Evolutionary conservation across 2,797 vertebrate species (phyloP).

Genomic region (Sebastes alutus): DNA sequence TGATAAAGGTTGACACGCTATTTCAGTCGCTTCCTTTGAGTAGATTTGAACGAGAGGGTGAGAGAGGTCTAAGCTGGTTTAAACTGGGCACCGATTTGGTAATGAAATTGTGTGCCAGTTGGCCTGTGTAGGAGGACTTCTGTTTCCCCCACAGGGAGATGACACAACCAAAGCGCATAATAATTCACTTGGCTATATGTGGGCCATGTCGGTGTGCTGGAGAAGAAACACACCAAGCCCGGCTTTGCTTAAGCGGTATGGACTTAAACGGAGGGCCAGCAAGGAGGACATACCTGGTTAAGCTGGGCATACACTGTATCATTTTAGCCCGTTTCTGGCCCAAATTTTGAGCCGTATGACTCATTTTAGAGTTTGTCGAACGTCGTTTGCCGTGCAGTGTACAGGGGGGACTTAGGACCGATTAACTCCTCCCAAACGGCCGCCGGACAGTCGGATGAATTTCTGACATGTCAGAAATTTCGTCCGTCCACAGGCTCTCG

Average conservation of each 20-base stretch:
- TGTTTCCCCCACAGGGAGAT: slow-evolving; percentile 61
- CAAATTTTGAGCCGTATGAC: no score
- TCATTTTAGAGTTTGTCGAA: no score
- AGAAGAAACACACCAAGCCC: slow-evolving; percentile 16
- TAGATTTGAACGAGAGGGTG: slow-evolving; percentile 21
- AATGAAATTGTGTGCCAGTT: slow-evolving; percentile 59
- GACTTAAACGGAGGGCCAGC: background rate
- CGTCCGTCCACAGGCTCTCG: no score
- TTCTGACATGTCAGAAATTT: no score
- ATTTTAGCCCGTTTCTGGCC: no score
- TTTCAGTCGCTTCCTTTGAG: slow-evolving; percentile 62
- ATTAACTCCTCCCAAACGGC: no score
- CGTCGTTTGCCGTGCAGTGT: no score
- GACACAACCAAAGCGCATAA: slow-evolving; percentile 48
- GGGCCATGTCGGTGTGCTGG: slow-evolving; percentile 7
- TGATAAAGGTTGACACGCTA: slow-evolving; percentile 60
- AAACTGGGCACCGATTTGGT: slow-evolving; percentile 52
- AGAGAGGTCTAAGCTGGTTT: slow-evolving; percentile 41
- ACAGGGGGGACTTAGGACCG: no score
- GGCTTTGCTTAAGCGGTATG: background rate
- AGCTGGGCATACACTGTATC: no score
- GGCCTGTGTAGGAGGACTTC: slow-evolving; percentile 57
- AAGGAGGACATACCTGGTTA: background rate
- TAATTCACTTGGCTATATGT: slow-evolving; percentile 47
- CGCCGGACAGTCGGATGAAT: no score